Base-by-base conservation (phyloP, 2,113 vertebrate genomes). In the Otolemur garnettii region DNA sequence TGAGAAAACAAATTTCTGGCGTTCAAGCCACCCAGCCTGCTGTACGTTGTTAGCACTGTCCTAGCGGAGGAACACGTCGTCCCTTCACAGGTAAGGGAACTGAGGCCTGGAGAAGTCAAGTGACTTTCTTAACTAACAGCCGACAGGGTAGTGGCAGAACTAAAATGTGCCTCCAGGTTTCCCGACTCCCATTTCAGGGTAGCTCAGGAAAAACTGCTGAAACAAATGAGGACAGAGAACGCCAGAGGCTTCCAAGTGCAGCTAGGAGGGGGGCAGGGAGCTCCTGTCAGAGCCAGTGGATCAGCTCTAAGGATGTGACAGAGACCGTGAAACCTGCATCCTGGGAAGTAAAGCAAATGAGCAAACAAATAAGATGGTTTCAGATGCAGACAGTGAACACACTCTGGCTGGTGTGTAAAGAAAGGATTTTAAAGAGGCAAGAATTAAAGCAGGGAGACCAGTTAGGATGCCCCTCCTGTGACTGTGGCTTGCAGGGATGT, bases 221-320 rank as follows among this genome's bases (percentile, higher is more conserved):
- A 74, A 81, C n/a, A 5, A 79, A 96, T 10, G 35, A 79, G 59
- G 62, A 74, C 19, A 74, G 13, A 38, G 38, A 68, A n/a, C 28
- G n/a, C 4, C 12, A 24, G 42, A 86, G 66, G 86, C 28, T 50
- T 50, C 45, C 45, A 21, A 77, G 71, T 75, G 77, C 33, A 6
- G 33, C 45, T 26, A 2, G 28, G 33, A 80, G 38, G 26, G 45
- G 1, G 26, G 24, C 3, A 6, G n/a, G 55, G 69, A n/a, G 19
- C 12, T 1, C 24, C 59, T 8, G 0, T 2, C 7, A 30, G 81
- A 71, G 42, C 28, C 50, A 55, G n/a, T 1, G n/a, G 15, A 10
- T 50, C 72, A 10, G 50, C n/a, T 74, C n/a, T 3, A 4, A 30
- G 55, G 55, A 45, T 1, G 38, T 33, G 30, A n/a, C 14, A 17